Conservation (phyloP, 2,888 invertebrate species). For the Campoplex capitator region DNA sequence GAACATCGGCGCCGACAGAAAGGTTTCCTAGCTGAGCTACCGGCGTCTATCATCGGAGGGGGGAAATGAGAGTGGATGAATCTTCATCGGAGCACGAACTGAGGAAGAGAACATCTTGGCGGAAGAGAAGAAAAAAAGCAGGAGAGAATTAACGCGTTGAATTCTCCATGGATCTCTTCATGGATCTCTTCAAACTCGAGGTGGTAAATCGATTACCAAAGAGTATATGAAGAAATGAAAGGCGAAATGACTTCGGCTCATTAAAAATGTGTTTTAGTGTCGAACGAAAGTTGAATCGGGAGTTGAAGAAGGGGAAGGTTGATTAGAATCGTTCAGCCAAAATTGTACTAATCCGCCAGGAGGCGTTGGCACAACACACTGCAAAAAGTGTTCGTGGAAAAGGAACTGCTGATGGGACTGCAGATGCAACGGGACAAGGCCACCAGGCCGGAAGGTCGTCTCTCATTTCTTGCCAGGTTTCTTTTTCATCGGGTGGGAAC, state of each 20-base stretch:
- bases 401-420: slow-evolving; percentile 47
- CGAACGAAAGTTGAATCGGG: not conserved
- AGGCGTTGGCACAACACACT: not conserved
- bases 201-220: not conserved
- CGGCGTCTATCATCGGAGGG: slow-evolving; percentile 15
- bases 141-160: slow-evolving; percentile 32
- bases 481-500: slow-evolving; percentile 14
- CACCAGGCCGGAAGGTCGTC: slow-evolving; percentile 69
- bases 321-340: not conserved
- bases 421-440: slow-evolving; percentile 43
- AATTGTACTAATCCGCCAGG: not conserved
- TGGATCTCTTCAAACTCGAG: not conserved
- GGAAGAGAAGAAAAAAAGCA: slow-evolving; percentile 29
- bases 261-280: not conserved
- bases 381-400: slow-evolving; percentile 22
- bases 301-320: not conserved
- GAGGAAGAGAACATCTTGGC: slow-evolving; percentile 29
- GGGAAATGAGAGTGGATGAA: slow-evolving; percentile 25
- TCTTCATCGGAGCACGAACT: slow-evolving; percentile 31
- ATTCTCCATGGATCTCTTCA: slow-evolving; percentile 25
- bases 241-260: not conserved
- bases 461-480: slow-evolving; percentile 49
- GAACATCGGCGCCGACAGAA: slow-evolving; percentile 54
- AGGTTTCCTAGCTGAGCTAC: slow-evolving; percentile 24
- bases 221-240: slow-evolving; percentile 1